Base-by-base conservation (phyloP, 2,797 vertebrate species). In the Poecilia picta region DNA sequence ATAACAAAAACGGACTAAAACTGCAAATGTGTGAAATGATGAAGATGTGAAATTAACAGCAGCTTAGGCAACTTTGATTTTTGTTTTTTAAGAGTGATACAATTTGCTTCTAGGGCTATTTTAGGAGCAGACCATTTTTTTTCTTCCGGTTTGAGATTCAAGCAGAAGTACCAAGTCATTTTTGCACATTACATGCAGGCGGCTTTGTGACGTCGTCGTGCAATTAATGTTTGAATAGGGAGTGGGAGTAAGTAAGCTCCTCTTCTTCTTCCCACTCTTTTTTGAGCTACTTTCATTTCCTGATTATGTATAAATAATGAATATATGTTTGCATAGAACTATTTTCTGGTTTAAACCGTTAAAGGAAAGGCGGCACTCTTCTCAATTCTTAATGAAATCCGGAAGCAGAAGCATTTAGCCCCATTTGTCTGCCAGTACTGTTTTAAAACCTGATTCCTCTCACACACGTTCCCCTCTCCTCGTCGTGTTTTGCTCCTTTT, bases 401-500 rank as follows among this genome's bases (percentile, higher is more conserved):
- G 36, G 36, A 41, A 43, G 23, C 66, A 71, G 68, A 4, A 68
- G 31, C 76, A 57, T 79, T 73, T 62, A 57, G 31, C 12, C 33
- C 71, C 57, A 45, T 71, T 81, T 74, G 39, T 78, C 85, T 83
- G 81, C 78, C 81, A 72, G 77, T 78, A 13, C 79, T 2, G 8
- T 43, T 78, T n/a, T 84, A 75, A 85, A 76, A 53, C 46, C 71
- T 72, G 71, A 72, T 73, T 81, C 71, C 73, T 71, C 68, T 81
- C 68, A 20, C 82, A 64, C 71, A 18, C 39, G 77, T 78, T 81
- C 88, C 79, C 68, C 80, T 78, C 80, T 76, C 64, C 74, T 74
- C 55, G 57, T 83, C 78, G 77, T 68, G 77, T 72, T 83, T 45
- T 59, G 75, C 82, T 86, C 74, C 15, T 73, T 84, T 83, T 46